phyloP scores from a whole-genome alignment of 2,888 invertebrate genomes.

The Tholera decimalis region DNA sequence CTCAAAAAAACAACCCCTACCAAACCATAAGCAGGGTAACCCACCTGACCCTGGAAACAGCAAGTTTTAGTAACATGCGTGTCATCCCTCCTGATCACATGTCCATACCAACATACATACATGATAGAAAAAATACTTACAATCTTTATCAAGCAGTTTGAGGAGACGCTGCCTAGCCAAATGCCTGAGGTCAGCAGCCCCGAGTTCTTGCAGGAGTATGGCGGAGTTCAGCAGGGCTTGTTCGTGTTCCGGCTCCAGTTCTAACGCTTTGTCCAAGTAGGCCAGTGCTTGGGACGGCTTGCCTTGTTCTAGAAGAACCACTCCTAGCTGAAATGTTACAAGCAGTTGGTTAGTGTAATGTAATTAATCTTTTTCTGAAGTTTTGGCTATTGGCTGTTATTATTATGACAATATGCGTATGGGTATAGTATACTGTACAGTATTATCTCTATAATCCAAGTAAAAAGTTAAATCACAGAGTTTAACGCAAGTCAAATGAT shows the following conservation, averaged over 20 bases:
- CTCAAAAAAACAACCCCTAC: too few species aligned
- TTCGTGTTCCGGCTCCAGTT: slow-evolving; percentile 98
- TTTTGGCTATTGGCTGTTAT: neutral
- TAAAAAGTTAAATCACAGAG: too few species aligned
- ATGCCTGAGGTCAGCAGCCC: slow-evolving; percentile 95
- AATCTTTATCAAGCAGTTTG: slow-evolving; percentile 94
- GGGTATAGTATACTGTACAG: too few species aligned
- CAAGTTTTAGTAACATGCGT: too few species aligned
- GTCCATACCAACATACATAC: too few species aligned
- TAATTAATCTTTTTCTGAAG: neutral
- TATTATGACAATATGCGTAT: too few species aligned
- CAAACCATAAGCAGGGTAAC: too few species aligned
- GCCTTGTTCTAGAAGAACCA: slow-evolving; percentile 98
- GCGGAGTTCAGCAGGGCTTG: slow-evolving; percentile 98
- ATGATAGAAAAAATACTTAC: slow-evolving; percentile 77
- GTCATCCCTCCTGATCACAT: too few species aligned
- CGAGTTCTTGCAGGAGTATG: slow-evolving; percentile 97
- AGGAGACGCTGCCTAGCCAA: slow-evolving; percentile 95
- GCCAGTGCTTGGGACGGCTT: slow-evolving; percentile 97
- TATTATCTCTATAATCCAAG: too few species aligned
- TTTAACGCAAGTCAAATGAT: too few species aligned
- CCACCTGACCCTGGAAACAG: too few species aligned
- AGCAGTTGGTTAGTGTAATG: neutral
- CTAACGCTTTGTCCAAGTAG: slow-evolving; percentile 98
- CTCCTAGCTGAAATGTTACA: slow-evolving; percentile 94